Conservation (phyloP, 1,140 invertebrate genomes). For the Bombus soroeensis region DNA sequence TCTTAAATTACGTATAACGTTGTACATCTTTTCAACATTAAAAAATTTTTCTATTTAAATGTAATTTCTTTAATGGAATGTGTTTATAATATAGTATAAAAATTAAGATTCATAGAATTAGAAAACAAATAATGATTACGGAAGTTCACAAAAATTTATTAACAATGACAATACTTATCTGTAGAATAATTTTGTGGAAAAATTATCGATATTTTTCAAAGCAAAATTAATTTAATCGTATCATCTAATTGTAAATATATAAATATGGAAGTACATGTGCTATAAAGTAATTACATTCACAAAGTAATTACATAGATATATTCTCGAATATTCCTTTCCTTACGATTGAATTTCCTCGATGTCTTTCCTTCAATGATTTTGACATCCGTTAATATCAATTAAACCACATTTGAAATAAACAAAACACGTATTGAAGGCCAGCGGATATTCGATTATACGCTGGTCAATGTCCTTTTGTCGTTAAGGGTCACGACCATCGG, state of each 20-base stretch:
- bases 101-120: neutral
- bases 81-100: neutral
- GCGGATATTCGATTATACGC: slow-evolving; percentile 9
- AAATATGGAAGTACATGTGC: too few relatives aligned
- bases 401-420: too few relatives aligned
- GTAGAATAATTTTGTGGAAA: too few relatives aligned
- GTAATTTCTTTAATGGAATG: neutral
- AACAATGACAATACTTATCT: neutral
- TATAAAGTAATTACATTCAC: too few relatives aligned
- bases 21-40: too few relatives aligned
- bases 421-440: neutral
- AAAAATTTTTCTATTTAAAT: neutral
- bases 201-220: too few relatives aligned
- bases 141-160: neutral
- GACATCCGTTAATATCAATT: neutral
- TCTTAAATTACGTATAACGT: too few relatives aligned
- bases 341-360: neutral
- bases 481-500: slow-evolving; percentile 65
- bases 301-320: too few relatives aligned
- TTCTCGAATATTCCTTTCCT: too few relatives aligned
- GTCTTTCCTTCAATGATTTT: neutral
- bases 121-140: neutral
- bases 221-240: too few relatives aligned
- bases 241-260: too few relatives aligned
- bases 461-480: slow-evolving; percentile 27